Conservation (phyloP, 1,140 invertebrate species). For the Homalodisca vitripennis region DNA sequence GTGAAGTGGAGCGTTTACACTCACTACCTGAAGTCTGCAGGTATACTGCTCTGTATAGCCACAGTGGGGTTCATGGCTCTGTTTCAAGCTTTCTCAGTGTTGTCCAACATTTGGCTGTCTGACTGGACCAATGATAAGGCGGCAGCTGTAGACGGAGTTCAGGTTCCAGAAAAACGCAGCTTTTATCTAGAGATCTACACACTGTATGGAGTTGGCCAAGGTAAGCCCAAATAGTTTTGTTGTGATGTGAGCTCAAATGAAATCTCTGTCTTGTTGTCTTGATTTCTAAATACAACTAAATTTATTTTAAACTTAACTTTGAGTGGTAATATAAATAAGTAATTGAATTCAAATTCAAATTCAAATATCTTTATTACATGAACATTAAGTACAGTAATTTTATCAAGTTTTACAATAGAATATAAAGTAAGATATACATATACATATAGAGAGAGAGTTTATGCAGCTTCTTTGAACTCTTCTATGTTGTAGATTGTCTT, state of each 20-base stretch:
- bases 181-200: background rate
- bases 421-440: no score
- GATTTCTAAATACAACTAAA: no score
- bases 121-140: conserved; percentile 70
- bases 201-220: background rate
- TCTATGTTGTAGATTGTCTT: no score
- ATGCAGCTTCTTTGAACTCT: no score
- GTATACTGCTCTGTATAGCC: conserved; percentile 66
- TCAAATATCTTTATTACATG: no score
- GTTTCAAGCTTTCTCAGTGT: conserved; percentile 57
- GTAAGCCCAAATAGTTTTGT: background rate
- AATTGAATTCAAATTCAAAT: no score
- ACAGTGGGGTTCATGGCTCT: conserved; percentile 83
- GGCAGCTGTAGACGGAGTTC: background rate
- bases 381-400: no score
- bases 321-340: no score
- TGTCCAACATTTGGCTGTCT: conserved; percentile 89
- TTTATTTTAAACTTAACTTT: no score
- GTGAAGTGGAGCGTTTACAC: conserved; percentile 87
- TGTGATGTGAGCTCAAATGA: background rate
- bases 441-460: no score
- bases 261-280: no score
- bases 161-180: background rate
- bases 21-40: conserved; percentile 86
- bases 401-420: no score